These are phyloP conservation scores for Embidobia sp. DNA, from an alignment of 2,888 invertebrate species.

Conservation along the genomic window DNA sequence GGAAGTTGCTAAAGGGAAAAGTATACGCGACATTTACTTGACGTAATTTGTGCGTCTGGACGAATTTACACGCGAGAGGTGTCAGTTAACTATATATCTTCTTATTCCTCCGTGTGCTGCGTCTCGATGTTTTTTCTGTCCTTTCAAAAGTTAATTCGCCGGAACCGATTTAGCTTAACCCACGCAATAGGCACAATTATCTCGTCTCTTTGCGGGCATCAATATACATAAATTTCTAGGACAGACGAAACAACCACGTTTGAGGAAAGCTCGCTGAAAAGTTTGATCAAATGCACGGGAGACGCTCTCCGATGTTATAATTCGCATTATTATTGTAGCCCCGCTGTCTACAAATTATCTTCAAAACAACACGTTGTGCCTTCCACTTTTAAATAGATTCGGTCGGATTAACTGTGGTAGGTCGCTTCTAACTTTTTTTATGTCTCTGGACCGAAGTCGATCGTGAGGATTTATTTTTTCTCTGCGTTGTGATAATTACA, in stretches of 20 bases:
- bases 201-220: constrained; percentile 66
- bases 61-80: constrained; percentile 66
- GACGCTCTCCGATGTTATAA: no score
- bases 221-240: constrained; percentile 74
- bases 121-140: constrained; percentile 24
- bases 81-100: constrained; percentile 48
- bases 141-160: constrained; percentile 74
- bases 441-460: no score
- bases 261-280: constrained; percentile 34
- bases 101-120: constrained; percentile 23
- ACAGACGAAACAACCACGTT: constrained; percentile 73
- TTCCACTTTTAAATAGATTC: no score
- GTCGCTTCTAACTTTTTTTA: no score
- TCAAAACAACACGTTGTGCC: no score
- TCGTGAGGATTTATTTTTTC: no score
- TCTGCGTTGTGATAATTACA: no score
- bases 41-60: constrained; percentile 78
- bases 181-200: constrained; percentile 74
- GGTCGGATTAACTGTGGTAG: no score
- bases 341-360: constrained; percentile 6
- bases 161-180: constrained; percentile 77
- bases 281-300: constrained; percentile 27
- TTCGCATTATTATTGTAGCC: constrained; percentile 19
- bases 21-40: no score
- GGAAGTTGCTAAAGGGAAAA: no score